Conservation (phyloP, 2,113 vertebrate species). For the Aegypius monachus region DNA sequence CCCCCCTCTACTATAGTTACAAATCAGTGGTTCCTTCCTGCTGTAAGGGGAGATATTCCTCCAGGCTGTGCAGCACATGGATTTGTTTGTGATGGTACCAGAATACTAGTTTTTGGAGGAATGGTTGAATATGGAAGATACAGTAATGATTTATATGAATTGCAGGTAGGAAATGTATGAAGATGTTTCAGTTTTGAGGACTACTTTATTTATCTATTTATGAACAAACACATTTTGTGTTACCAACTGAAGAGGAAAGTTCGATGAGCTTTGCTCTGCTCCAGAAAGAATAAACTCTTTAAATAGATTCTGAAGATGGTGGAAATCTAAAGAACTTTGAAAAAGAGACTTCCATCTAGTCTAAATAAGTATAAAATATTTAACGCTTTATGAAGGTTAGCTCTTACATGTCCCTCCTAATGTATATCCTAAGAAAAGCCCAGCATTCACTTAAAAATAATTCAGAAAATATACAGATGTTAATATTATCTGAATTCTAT, state of each 20-base stretch:
- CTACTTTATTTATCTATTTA: neutral
- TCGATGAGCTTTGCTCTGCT: neutral
- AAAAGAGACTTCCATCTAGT: neutral
- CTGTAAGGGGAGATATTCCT: constrained; percentile 96
- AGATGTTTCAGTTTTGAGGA: neutral
- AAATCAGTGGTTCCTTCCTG: constrained; percentile 97
- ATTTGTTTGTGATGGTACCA: constrained; percentile 92
- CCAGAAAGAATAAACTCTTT: neutral
- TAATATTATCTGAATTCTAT: neutral
- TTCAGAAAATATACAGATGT: neutral
- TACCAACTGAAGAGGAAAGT: neutral
- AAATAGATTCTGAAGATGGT: neutral
- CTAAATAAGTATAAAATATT: neutral
- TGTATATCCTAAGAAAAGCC: neutral
- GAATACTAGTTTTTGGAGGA: constrained; percentile 93
- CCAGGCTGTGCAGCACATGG: constrained; percentile 96
- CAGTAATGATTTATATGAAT: constrained; percentile 91
- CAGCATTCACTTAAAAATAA: neutral
- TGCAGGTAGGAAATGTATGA: constrained; percentile 82
- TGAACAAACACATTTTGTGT: neutral
- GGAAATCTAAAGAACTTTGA: neutral
- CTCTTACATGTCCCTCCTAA: neutral
- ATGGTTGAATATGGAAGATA: constrained; percentile 99
- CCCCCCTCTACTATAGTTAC: constrained; percentile 75
- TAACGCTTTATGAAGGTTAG: neutral